phyloP scores from a whole-genome alignment of 2,888 invertebrate genomes.

The Bembecia ichneumoniformis region DNA sequence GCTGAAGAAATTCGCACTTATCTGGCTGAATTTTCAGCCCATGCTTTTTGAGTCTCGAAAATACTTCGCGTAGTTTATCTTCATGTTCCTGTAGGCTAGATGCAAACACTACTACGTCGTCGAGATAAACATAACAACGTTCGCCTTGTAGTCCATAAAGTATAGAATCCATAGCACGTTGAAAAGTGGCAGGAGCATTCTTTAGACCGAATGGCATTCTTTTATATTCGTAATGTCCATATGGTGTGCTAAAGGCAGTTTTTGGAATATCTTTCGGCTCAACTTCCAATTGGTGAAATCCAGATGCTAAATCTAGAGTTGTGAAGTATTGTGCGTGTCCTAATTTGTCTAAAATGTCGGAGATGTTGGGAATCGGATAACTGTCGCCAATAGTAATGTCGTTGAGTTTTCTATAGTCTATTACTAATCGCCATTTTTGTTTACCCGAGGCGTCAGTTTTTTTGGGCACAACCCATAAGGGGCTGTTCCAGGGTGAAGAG shows the following conservation, averaged over 20 bases:
- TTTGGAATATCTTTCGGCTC: constrained; percentile 15
- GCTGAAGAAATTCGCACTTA: constrained; percentile 29
- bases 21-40: constrained; percentile 26
- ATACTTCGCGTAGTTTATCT: constrained; percentile 20
- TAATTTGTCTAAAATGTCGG: no score
- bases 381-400: constrained; percentile 12
- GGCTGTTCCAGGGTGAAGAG: constrained; percentile 8
- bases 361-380: constrained; percentile 15
- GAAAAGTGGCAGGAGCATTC: constrained; percentile 26
- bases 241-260: constrained; percentile 20
- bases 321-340: constrained; percentile 32
- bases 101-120: constrained; percentile 22
- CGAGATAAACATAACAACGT: constrained; percentile 20
- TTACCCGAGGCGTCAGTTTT: constrained; percentile 15
- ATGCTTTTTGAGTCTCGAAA: constrained; percentile 16
- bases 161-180: constrained; percentile 20
- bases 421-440: constrained; percentile 18
- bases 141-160: constrained; percentile 17
- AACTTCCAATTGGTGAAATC: constrained; percentile 30
- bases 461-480: constrained; percentile 19
- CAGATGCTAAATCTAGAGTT: constrained; percentile 32
- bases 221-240: constrained; percentile 20
- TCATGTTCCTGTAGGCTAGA: constrained; percentile 23
- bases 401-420: constrained; percentile 15
- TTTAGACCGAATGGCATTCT: constrained; percentile 26